These are phyloP conservation scores for Agrochola litura DNA, from an alignment of 2,888 invertebrate species.

Conservation along the genomic window DNA sequence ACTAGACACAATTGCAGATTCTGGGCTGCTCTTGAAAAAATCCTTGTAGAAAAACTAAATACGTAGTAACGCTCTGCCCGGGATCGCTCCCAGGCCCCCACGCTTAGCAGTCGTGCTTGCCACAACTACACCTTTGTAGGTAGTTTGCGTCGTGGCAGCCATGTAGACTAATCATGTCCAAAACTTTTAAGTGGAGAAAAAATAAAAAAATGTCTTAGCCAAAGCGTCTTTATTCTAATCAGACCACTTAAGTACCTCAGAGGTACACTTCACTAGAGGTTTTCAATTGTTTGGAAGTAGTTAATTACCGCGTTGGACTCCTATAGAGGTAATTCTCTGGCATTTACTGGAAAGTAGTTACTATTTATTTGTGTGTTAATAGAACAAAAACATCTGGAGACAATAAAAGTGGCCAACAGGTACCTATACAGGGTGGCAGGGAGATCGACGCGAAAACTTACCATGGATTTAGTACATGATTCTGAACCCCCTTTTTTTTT, in stretches of 20 bases:
- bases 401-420: background rate
- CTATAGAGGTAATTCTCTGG: background rate
- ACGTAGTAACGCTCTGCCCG: background rate
- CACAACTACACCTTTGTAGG: background rate
- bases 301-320: background rate
- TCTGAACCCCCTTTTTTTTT: too few species aligned
- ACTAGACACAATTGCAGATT: background rate
- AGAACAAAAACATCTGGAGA: background rate
- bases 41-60: background rate
- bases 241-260: constrained; percentile 9
- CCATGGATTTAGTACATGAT: too few species aligned
- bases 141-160: background rate
- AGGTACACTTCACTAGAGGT: background rate
- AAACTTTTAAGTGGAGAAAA: background rate
- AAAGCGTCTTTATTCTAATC: background rate
- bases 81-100: too few species aligned
- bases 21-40: background rate
- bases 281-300: background rate
- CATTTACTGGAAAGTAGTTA: background rate
- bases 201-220: background rate
- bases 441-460: too few species aligned
- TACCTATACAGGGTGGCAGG: background rate
- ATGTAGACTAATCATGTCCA: background rate
- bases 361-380: background rate
- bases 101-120: background rate